Base-by-base conservation (phyloP, 2,888 invertebrate genomes). In the Dryobotodes eremita region DNA sequence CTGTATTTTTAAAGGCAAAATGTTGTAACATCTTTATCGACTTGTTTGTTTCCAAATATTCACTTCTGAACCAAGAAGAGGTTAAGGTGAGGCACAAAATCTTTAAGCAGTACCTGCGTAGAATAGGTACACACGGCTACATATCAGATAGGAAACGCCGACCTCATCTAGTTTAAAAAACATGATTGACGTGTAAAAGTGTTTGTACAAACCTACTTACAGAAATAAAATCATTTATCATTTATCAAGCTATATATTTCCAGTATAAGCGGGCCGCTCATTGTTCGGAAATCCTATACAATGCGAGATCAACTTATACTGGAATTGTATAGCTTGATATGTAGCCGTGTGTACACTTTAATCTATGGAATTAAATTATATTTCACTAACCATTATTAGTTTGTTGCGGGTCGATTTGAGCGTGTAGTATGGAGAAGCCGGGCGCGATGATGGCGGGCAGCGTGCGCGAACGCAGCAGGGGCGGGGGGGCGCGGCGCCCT, bases 361-460 rank as follows among this genome's bases (percentile, higher is more conserved):
- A 11, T 57, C 55, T n/a, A n/a, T 17, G 17, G 17, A 31, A 26
- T 10, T 20, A 62, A 17, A n/a, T 57, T 10, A 11, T n/a, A 36
- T 50, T 53, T 10, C 10, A 92, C 95, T 93, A 46, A 96, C 96
- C 96, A 85, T 94, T 95, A 85, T 94, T 95, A 62, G 91, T 92
- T 90, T 97, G 97, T 86, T 97, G 97, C 76, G 98, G 98, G 91
- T 98, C 98, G 89, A 98, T 97, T 95, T 98, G 98, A 77, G 98
- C 98, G 86, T 98, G 98, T 53, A 98, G 97, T 89, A 98, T 98
- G 89, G 97, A 98, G 91, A 99, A 97, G 73, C 98, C 98, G 2
- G 99, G 99, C 64, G 98, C 98, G 68, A 99, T 98, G 92, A 99
- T 99, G 85, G 99, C 98, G 64, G 99, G 99, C 80, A 99, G 96